phyloP scores from a whole-genome alignment of 2,113 vertebrate genomes.

The Isichthys henryi region DNA sequence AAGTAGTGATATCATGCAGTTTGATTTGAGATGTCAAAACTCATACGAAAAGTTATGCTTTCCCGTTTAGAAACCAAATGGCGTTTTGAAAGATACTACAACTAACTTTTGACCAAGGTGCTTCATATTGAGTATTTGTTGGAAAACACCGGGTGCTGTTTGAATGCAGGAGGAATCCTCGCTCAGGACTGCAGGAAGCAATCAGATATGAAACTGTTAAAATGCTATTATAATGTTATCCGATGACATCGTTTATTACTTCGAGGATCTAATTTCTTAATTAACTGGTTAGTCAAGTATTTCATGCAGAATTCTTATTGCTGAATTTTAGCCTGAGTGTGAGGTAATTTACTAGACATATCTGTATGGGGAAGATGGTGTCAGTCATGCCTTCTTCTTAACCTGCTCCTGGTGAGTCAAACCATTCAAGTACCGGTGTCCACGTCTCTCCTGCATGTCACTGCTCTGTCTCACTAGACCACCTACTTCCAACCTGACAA shows the following conservation, averaged over 20 bases:
- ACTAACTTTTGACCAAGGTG: background rate
- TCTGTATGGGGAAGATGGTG: background rate
- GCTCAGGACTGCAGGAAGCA: background rate
- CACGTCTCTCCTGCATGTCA: background rate
- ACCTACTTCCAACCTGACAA: background rate
- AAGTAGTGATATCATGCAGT: background rate
- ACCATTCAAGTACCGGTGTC: background rate
- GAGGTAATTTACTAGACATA: background rate
- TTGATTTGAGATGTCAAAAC: background rate
- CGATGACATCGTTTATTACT: background rate
- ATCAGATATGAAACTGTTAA: background rate
- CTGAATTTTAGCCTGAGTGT: background rate
- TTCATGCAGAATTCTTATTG: background rate
- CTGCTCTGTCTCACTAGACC: background rate
- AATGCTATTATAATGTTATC: background rate
- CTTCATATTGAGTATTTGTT: background rate
- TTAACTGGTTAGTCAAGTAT: background rate
- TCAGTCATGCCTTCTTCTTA: background rate
- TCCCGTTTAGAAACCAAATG: background rate
- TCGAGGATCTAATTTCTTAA: background rate
- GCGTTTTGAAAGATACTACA: background rate
- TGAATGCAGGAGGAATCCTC: background rate
- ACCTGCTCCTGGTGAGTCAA: background rate
- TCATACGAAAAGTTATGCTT: background rate
- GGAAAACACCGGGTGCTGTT: background rate